Conservation (phyloP, 2,113 vertebrate species). For the Guaruba guarouba region DNA sequence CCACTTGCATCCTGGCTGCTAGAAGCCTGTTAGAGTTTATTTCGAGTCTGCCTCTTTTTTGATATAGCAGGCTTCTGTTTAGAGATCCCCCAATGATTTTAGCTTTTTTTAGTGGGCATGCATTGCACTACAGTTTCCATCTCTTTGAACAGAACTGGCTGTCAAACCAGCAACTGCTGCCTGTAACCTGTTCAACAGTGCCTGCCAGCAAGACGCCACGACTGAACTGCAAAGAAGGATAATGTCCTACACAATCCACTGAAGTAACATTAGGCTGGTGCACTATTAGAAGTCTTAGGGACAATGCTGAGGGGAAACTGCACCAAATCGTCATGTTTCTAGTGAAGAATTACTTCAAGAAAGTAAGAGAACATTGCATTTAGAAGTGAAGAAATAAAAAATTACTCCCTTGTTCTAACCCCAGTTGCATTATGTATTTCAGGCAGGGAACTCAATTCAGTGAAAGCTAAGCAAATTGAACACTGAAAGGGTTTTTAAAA, state of each 20-base stretch:
- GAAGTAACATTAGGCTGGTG: background rate
- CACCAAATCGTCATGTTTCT: background rate
- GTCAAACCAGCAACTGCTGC: slow-evolving; percentile 18
- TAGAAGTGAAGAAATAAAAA: background rate
- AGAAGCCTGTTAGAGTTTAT: slow-evolving; percentile 23
- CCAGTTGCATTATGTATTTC: background rate
- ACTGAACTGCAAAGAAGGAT: background rate
- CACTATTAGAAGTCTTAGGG: background rate
- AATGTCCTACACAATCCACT: background rate
- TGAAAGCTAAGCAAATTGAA: slow-evolving; percentile 18
- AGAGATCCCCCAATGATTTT: slow-evolving; percentile 9
- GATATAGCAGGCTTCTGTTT: slow-evolving; percentile 9
- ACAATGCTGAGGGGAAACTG: background rate
- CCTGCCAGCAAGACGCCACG: background rate
- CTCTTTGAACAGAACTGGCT: slow-evolving; percentile 5
- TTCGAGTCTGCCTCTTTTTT: slow-evolving; percentile 12
- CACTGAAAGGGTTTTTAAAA: slow-evolving; percentile 40
- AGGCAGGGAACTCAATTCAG: background rate
- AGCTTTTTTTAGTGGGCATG: slow-evolving; percentile 18
- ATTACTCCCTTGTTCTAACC: background rate
- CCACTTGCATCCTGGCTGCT: slow-evolving; percentile 4
- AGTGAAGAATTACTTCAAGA: background rate
- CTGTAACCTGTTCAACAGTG: background rate
- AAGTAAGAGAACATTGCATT: background rate
- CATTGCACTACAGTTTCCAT: background rate